Percentiles rank a stretch among this genome's conserved stretches.
Evolutionary conservation across 2,113 vertebrate genomes (phyloP).

Genomic region (Anguilla rostrata): DNA sequence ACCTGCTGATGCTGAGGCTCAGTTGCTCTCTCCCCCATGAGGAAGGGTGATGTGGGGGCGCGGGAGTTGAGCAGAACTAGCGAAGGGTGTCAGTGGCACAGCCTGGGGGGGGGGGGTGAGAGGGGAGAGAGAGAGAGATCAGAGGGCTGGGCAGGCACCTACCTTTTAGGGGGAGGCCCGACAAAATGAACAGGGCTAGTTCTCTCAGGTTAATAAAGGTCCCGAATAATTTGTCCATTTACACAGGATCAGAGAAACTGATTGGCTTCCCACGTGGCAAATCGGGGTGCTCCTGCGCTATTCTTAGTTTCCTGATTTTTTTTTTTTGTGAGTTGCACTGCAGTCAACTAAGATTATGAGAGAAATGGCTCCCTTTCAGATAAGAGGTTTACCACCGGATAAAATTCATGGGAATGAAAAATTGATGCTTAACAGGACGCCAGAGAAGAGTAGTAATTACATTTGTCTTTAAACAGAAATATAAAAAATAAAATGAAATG

Average conservation of each 20-base stretch:
- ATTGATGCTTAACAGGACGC: slow-evolving; percentile 22
- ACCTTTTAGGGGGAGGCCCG: not conserved
- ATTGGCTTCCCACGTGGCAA: not conserved
- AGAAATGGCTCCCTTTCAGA: not conserved
- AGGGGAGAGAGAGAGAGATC: not conserved
- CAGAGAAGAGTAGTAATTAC: slow-evolving; percentile 18
- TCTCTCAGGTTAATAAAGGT: not conserved
- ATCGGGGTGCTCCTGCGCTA: not conserved
- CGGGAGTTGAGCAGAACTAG: not conserved
- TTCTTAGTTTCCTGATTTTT: not conserved
- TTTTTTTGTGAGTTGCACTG: not conserved
- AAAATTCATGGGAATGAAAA: not conserved
- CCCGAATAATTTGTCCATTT: not conserved
- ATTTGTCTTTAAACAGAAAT: slow-evolving; percentile 30
- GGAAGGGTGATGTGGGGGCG: not conserved
- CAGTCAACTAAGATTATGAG: not conserved
- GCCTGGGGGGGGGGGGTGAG: not conserved
- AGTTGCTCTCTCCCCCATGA: not conserved
- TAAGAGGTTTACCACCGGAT: not conserved
- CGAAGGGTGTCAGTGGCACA: not conserved
- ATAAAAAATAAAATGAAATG: slow-evolving; percentile 19
- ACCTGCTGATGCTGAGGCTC: not conserved
- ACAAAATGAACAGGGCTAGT: no score
- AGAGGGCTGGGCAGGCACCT: not conserved
- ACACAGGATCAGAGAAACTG: not conserved